Evolutionary conservation across 2,797 vertebrate genomes (phyloP).

Genomic region (Setipinna tenuifilis): DNA sequence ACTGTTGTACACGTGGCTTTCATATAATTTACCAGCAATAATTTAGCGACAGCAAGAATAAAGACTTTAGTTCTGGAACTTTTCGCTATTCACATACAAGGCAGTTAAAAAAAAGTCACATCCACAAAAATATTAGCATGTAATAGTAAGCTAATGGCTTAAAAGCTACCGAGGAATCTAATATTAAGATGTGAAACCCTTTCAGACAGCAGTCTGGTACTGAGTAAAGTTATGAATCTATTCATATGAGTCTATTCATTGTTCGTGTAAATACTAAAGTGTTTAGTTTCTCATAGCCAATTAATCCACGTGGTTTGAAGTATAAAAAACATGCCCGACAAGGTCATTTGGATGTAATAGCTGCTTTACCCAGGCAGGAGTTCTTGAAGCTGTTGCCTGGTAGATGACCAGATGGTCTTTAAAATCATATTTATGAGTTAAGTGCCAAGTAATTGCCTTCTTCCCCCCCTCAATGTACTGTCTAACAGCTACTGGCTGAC

Average conservation of each 20-base stretch:
- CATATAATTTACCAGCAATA: neutral
- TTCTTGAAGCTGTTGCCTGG: constrained; percentile 4
- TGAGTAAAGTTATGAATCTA: neutral
- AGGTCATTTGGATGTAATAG: constrained; percentile 13
- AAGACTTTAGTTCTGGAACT: neutral
- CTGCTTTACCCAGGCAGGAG: neutral
- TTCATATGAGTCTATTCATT: neutral
- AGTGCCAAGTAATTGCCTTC: constrained; percentile 15
- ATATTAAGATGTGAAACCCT: neutral
- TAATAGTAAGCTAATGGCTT: neutral
- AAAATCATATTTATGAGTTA: constrained; percentile 13
- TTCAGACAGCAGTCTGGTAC: neutral
- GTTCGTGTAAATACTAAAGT: neutral
- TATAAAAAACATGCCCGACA: neutral
- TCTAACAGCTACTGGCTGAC: neutral
- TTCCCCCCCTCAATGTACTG: neutral
- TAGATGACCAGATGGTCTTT: constrained; percentile 30
- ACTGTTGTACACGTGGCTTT: neutral
- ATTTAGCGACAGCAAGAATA: neutral
- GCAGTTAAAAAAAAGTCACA: neutral
- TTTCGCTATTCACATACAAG: neutral
- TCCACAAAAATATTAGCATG: neutral
- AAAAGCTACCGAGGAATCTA: neutral
- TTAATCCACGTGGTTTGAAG: neutral
- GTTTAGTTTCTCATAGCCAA: neutral